Percentiles rank a stretch among this genome's conserved stretches.
Evolutionary conservation across 2,113 vertebrate species (phyloP).

Genomic region (Monarcha castaneiventris): DNA sequence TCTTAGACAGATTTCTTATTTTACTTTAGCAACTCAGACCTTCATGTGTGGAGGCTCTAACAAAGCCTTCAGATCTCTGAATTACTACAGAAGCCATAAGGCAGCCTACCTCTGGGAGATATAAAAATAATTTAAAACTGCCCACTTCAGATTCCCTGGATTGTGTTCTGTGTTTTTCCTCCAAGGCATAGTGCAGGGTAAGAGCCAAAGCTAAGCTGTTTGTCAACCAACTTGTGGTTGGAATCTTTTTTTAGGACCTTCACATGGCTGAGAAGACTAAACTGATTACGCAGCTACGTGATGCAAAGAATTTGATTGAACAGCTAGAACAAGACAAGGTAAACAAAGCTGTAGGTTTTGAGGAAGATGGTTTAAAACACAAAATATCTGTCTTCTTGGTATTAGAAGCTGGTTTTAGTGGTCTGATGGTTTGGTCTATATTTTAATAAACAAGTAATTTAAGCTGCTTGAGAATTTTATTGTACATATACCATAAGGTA

Average conservation of each 20-base stretch:
- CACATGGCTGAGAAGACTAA: slow-evolving; percentile 94
- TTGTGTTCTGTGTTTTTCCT: not conserved
- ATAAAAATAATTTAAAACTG: not conserved
- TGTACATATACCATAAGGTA: not conserved
- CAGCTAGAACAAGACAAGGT: slow-evolving; percentile 99
- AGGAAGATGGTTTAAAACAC: not conserved
- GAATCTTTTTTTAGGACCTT: slow-evolving; percentile 80
- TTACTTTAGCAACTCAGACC: not conserved
- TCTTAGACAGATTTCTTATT: not conserved
- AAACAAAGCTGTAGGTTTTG: slow-evolving; percentile 38
- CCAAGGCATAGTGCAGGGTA: not conserved
- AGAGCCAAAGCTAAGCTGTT: not conserved
- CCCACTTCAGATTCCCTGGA: not conserved
- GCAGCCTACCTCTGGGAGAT: not conserved
- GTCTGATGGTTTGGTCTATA: not conserved
- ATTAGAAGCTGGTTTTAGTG: slow-evolving; percentile 25
- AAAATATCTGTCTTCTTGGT: not conserved
- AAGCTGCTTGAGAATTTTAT: not conserved
- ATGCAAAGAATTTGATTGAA: slow-evolving; percentile 95
- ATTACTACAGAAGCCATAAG: not conserved
- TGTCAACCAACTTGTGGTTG: not conserved
- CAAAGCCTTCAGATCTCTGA: not conserved
- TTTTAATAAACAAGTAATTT: not conserved
- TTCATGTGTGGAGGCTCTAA: not conserved
- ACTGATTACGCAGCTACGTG: slow-evolving; percentile 91